Base-by-base conservation (phyloP, 2,113 vertebrate genomes). In the Microcebus jonahi region DNA sequence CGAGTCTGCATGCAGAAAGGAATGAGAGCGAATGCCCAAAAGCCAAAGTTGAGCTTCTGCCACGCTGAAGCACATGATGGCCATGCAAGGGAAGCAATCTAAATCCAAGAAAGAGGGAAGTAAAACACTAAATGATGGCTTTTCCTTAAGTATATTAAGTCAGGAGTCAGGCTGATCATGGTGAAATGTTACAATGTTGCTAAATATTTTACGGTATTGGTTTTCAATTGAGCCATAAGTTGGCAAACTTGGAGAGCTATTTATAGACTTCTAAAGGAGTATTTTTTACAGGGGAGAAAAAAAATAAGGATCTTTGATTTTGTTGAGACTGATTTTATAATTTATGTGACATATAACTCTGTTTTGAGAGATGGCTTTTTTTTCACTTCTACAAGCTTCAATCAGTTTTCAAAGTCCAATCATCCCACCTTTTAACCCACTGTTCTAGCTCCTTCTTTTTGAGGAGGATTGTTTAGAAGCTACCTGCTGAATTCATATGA, bases 71-170 rank as follows among this genome's bases (percentile, higher is more conserved):
- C 50, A 39, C 79, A 8, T 1, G 8, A 96, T 95, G 96, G 90
- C 96, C 65, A 34, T 1, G 11, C 73, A 82, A 91, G 70, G 89
- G 86, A 8, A 84, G 89, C 93, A 57, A 65, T n/a, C 83, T n/a
- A 95, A 89, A 65, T 36, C 93, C 25, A 59, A 57, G 1, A 96
- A 91, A 84, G 93, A 97, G 97, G 96, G 57, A 97, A 95, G 97
- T 97, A 88, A 25, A 48, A 3, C 3, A 0, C 18, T 25, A 23
- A 23, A 6, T 68, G 18, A 1, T 10, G 11, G 39, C 4, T 39
- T 96, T 63, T 29, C 42, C 67, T 75, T 17, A 50, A 67, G 27
- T 6, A 42, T 4, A 0, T 18, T 65, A 21, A 76, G n/a, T 23
- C 68, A 55, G 55, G 36, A 50, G 31, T 50, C 57, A 42, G 50